Conservation (phyloP, 1,140 invertebrate genomes). For the Drosophila murphyi region DNA sequence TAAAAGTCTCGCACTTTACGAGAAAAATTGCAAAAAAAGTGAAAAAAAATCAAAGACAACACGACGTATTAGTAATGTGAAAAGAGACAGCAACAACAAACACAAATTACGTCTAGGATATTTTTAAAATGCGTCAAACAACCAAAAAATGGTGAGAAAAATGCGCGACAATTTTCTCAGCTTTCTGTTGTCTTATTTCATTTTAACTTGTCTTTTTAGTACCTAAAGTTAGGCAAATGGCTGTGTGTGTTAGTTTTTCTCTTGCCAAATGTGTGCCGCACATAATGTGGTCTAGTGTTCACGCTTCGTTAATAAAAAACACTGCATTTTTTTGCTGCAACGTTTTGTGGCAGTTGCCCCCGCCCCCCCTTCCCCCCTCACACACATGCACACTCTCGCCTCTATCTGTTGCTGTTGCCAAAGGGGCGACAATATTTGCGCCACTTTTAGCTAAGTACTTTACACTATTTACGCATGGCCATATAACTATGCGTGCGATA, state of each 20-base stretch:
- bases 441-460: conserved; percentile 54
- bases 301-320: conserved; percentile 75
- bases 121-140: conserved; percentile 79
- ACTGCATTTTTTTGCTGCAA: conserved; percentile 49
- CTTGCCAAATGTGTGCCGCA: conserved; percentile 73
- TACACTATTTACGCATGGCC: conserved; percentile 67
- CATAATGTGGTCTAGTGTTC: conserved; percentile 82
- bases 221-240: conserved; percentile 56
- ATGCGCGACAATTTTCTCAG: conserved; percentile 65
- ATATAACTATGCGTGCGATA: conserved; percentile 65
- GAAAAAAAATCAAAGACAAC: conserved; percentile 67
- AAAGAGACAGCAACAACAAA: conserved; percentile 40
- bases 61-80: conserved; percentile 76
- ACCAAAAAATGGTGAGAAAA: conserved; percentile 47
- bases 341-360: conserved; percentile 20
- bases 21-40: conserved; percentile 8
- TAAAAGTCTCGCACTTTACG: conserved; percentile 79
- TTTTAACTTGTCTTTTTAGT: conserved; percentile 40
- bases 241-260: conserved; percentile 35
- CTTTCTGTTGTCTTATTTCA: conserved; percentile 34
- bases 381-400: not conserved
- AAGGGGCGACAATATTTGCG: conserved; percentile 51
- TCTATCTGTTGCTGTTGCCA: conserved; percentile 12
- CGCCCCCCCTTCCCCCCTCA: not conserved
- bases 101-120: conserved; percentile 74